These are phyloP conservation scores for Cyclina sinensis DNA, from an alignment of 1,140 invertebrate species.

Conservation along the genomic window DNA sequence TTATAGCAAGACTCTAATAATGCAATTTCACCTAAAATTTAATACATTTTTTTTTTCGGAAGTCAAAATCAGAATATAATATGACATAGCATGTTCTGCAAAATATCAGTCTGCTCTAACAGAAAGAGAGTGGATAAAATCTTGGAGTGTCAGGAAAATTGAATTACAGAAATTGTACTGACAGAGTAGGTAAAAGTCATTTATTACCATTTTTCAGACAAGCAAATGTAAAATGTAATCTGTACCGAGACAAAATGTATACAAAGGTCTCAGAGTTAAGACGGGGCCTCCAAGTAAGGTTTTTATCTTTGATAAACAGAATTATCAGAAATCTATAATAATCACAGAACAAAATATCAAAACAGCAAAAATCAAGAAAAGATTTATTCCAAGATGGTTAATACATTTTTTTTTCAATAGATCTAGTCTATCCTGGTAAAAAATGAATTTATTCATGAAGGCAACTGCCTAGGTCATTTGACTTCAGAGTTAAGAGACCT, in stretches of 20 bases:
- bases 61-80: too few relatives aligned
- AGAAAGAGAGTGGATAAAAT: constrained; percentile 8
- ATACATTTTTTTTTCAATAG: too few relatives aligned
- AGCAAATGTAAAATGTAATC: constrained; percentile 26
- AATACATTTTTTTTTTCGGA: too few relatives aligned
- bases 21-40: too few relatives aligned
- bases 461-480: too few relatives aligned
- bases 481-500: too few relatives aligned
- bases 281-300: neutral
- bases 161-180: constrained; percentile 49
- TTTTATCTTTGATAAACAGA: neutral
- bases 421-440: too few relatives aligned
- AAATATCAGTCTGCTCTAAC: neutral
- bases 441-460: too few relatives aligned
- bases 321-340: constrained; percentile 15
- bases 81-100: neutral
- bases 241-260: constrained; percentile 29
- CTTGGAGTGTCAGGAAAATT: constrained; percentile 27
- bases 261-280: neutral
- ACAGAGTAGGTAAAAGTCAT: constrained; percentile 41
- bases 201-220: constrained; percentile 8
- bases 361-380: neutral
- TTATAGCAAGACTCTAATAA: too few relatives aligned
- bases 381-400: too few relatives aligned
- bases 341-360: constrained; percentile 26